Evolutionary conservation across 1,140 invertebrate genomes (phyloP).

Genomic region (Drosophila sp.): DNA sequence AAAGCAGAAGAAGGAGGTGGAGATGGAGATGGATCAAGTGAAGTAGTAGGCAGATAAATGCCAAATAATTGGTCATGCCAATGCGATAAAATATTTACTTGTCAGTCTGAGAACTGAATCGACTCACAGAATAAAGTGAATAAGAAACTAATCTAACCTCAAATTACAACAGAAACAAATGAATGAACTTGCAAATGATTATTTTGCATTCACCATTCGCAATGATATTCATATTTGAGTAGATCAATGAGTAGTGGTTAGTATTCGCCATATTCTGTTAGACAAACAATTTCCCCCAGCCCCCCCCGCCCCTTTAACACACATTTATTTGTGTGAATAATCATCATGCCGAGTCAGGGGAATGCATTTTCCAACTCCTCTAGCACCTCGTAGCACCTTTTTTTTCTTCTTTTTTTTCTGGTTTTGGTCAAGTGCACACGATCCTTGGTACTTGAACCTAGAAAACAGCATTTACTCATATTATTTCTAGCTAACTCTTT

Average conservation of each 20-base stretch:
- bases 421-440: conserved; percentile 19
- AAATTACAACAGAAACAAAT: too few species aligned
- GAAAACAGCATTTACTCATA: not conserved
- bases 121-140: too few species aligned
- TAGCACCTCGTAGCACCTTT: not conserved
- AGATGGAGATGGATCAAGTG: not conserved
- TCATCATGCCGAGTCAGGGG: not conserved
- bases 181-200: too few species aligned
- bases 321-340: conserved; percentile 5
- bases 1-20: conserved; percentile 14
- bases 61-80: conserved; percentile 57
- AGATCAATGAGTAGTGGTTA: not conserved
- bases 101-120: conserved; percentile 28
- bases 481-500: conserved; percentile 19
- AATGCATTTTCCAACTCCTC: not conserved
- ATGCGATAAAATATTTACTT: conserved; percentile 36
- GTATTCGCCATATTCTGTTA: not conserved
- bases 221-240: not conserved
- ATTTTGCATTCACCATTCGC: not conserved
- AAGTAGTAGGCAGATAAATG: conserved; percentile 30
- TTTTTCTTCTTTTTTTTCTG: not conserved
- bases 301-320: not conserved
- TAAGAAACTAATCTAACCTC: too few species aligned
- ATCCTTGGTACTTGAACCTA: conserved; percentile 15
- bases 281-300: not conserved